A percentile compares a stretch with the other conserved stretches of the same genome.
Evolutionary conservation across 2,113 vertebrate species (phyloP).

Genomic region (Pycnonotus jocosus): DNA sequence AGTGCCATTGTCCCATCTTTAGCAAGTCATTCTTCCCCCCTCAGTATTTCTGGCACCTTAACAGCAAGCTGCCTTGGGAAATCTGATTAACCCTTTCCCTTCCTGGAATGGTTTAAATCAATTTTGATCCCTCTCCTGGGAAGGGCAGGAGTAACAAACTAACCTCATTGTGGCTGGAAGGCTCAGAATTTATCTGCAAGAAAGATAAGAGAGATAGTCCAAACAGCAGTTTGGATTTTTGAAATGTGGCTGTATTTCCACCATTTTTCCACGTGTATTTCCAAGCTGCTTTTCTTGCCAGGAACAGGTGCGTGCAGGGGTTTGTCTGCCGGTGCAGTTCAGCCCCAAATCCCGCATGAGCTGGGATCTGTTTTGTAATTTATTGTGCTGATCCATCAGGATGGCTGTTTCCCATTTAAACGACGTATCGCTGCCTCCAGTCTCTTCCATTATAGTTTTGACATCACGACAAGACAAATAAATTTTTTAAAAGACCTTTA

Average conservation of each 20-base stretch:
- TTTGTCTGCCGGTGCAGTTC: not conserved
- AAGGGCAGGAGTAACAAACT: not conserved
- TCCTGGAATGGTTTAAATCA: not conserved
- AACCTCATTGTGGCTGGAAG: not conserved
- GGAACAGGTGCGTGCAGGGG: not conserved
- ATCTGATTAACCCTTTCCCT: conserved; percentile 41
- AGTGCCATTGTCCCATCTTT: conserved; percentile 56
- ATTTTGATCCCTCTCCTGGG: not conserved
- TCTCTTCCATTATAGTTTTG: conserved; percentile 58
- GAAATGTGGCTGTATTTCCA: not conserved
- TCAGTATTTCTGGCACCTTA: conserved; percentile 48
- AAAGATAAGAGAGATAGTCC: not conserved
- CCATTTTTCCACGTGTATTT: not conserved
- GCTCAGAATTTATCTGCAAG: not conserved
- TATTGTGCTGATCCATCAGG: not conserved
- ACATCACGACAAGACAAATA: conserved; percentile 73
- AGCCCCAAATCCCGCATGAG: not conserved
- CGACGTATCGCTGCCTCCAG: not conserved
- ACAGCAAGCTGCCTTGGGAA: conserved; percentile 44
- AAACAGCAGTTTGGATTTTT: not conserved
- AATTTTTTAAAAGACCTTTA: conserved; percentile 71
- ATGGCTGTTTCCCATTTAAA: conserved; percentile 31
- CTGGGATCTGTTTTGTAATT: not conserved
- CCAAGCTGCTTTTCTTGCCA: not conserved
- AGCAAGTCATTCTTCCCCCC: conserved; percentile 51